Evolutionary conservation across 2,113 vertebrate species (phyloP), one percentile per base, ranked within the genome.

Genomic region (Xyrauchen texanus): DNA sequence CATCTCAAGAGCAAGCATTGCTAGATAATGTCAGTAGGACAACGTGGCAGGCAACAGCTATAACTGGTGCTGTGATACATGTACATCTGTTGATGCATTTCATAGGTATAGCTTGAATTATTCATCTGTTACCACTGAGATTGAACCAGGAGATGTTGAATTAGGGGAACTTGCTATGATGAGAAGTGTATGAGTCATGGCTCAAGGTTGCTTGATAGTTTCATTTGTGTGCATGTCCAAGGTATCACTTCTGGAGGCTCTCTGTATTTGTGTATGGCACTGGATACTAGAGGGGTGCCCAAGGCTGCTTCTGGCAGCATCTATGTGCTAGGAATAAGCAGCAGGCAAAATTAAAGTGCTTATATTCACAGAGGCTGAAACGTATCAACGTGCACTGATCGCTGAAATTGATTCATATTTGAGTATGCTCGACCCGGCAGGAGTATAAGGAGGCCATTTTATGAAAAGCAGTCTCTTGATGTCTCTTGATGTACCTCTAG

Each of bases 221-320:
- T 60, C 51, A 44, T 82, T 73, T 69, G 53, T 77, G 51, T 45
- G 45, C 3, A 8, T 71, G 71, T 74, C 66, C 70, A 70, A 70
- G 42, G 16, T 78, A 34, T 49, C 73, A 58, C 47, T 77, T 62
- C 42, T 64, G 70, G 45, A 68, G 8, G 5, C 67, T 42, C 16
- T 65, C 57, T 57, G 52, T 47, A 46, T 11, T 8, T 83, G 75
- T 81, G 68, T 45, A 69, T 68, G 87, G 76, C 34, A 77, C 88
- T 76, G 79, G 78, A 80, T 76, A 65, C 88, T 81, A 81, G 72
- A 83, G 86, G 86, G 64, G 34, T 84, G 82, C 85, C 87, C 57
- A 7, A 77, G 87, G 89, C 82, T 84, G 70, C 69, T 79, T 81
- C 75, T 72, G 65, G 76, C 68, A 85, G 78, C 0, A 4, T 46